Conservation (phyloP, 1,140 invertebrate genomes). For the Lysiphlebus fabarum region DNA sequence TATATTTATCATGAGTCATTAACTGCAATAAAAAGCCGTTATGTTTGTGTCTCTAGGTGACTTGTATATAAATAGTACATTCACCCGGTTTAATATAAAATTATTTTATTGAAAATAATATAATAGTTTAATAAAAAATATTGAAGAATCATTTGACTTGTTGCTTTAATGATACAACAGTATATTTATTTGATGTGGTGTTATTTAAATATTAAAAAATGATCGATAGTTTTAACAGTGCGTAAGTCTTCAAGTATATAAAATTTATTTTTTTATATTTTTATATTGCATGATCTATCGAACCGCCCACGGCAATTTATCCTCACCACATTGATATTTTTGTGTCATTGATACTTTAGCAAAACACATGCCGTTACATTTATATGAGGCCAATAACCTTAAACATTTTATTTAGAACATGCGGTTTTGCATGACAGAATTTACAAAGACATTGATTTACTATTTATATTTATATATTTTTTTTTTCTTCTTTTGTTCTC, state of each 20-base stretch:
- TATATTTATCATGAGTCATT: slow-evolving; percentile 15
- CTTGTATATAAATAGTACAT: slow-evolving; percentile 15
- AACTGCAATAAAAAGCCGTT: slow-evolving; percentile 23
- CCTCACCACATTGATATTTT: not conserved
- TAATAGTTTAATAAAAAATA: not conserved
- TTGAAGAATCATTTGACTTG: not conserved
- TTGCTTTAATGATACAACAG: not conserved
- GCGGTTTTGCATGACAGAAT: not conserved
- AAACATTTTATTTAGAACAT: slow-evolving; percentile 4
- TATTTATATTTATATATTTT: not conserved
- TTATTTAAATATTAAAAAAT: not conserved
- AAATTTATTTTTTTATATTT: slow-evolving; percentile 3
- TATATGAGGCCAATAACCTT: slow-evolving; percentile 18
- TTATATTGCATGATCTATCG: slow-evolving; percentile 18
- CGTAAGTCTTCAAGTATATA: not conserved
- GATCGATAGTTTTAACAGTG: not conserved
- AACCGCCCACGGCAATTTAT: slow-evolving; percentile 13
- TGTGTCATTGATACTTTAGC: slow-evolving; percentile 13
- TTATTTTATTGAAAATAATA: not conserved
- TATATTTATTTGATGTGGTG: not conserved
- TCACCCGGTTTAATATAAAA: slow-evolving; percentile 12
- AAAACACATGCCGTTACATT: slow-evolving; percentile 16
- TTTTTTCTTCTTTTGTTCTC: not conserved
- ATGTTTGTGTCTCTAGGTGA: slow-evolving; percentile 19
- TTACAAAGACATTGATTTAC: not conserved